Evolutionary conservation across 2,113 vertebrate genomes (phyloP).

Genomic region (Eubucco bourcierii): DNA sequence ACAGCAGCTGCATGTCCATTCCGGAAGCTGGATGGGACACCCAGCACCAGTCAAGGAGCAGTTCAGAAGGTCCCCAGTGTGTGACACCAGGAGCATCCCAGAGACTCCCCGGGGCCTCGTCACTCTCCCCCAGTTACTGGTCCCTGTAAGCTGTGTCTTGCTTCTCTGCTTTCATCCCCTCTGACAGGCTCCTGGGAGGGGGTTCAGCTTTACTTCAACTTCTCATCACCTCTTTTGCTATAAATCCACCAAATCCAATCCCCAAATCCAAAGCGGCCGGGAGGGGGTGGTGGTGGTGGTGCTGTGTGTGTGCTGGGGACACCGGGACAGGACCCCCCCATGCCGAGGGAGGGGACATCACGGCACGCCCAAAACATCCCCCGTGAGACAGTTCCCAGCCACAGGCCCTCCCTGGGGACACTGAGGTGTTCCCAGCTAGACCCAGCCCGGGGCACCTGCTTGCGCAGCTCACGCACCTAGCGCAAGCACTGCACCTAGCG

Average conservation of each 20-base stretch:
- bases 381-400: not conserved
- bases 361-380: not conserved
- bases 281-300: too few species aligned
- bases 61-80: fast-evolving
- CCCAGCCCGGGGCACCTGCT: too few species aligned
- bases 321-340: too few species aligned
- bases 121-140: not conserved
- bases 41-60: not conserved
- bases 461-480: too few species aligned
- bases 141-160: not conserved
- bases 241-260: not conserved
- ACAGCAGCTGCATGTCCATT: not conserved
- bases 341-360: too few species aligned
- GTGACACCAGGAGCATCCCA: not conserved
- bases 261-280: not conserved
- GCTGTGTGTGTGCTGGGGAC: not conserved
- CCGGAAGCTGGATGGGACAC: fast-evolving
- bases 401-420: not conserved
- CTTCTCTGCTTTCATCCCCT: not conserved
- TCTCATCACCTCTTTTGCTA: not conserved
- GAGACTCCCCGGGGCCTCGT: not conserved
- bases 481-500: too few species aligned
- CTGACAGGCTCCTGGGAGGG: not conserved
- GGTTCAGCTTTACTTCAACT: not conserved
- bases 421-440: not conserved